A percentile compares a stretch with the other conserved stretches of the same genome.
Evolutionary conservation across 2,797 vertebrate genomes (phyloP).

Genomic region (Dipus sagitta): DNA sequence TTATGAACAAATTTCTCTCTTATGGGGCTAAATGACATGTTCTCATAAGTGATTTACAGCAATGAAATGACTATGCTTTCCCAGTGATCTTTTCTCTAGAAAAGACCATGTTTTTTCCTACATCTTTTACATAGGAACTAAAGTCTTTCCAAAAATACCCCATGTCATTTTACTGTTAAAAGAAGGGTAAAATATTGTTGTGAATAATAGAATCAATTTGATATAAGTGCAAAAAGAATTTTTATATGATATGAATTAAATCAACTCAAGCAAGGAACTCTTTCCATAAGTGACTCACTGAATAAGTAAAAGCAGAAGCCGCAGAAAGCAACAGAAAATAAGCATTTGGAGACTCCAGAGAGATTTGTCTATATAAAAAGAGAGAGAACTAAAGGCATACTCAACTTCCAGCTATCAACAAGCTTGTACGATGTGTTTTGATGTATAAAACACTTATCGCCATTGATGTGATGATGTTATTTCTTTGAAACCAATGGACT

Average conservation of each 20-base stretch:
- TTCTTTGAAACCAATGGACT: conserved; percentile 41
- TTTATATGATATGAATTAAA: conserved; percentile 80
- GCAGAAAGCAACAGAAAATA: conserved; percentile 65
- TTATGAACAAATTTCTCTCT: conserved; percentile 10
- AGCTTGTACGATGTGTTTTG: not conserved
- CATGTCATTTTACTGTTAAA: conserved; percentile 70
- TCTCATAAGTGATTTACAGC: conserved; percentile 55
- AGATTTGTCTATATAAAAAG: conserved; percentile 56
- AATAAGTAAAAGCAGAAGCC: conserved; percentile 69
- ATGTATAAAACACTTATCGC: conserved; percentile 8
- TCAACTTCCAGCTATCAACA: conserved; percentile 57
- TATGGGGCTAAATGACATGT: conserved; percentile 43
- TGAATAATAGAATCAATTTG: conserved; percentile 75
- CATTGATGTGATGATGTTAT: not conserved
- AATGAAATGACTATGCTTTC: conserved; percentile 45
- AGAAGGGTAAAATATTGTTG: conserved; percentile 73
- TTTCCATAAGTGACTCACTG: conserved; percentile 69
- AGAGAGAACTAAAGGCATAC: not conserved
- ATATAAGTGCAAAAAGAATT: conserved; percentile 74
- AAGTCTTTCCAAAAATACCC: conserved; percentile 73
- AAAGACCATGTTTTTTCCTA: conserved; percentile 49
- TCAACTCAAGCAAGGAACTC: conserved; percentile 73
- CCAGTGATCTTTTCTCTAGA: conserved; percentile 54
- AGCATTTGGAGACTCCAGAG: conserved; percentile 62
- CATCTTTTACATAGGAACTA: conserved; percentile 65